phyloP scores from a whole-genome alignment of 1,140 invertebrate genomes.

The Batillaria attramentaria region DNA sequence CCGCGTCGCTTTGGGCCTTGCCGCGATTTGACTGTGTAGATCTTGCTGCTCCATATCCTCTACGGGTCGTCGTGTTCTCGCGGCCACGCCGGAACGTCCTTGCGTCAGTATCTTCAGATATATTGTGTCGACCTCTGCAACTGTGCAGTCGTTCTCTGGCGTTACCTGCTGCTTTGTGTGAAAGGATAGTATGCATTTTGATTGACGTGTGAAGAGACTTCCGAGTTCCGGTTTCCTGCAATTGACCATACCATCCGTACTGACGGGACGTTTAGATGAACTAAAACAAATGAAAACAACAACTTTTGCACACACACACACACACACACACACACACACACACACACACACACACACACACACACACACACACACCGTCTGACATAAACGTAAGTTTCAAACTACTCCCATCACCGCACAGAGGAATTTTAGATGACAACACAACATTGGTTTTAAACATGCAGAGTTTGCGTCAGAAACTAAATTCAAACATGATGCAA shows the following conservation, averaged over 20 bases:
- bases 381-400: background rate
- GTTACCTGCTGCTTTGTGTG: background rate
- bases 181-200: background rate
- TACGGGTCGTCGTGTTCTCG: too few species aligned
- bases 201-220: background rate
- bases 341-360: background rate
- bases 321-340: conserved; percentile 15
- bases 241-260: too few species aligned
- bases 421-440: background rate
- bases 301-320: background rate
- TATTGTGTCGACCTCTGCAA: background rate
- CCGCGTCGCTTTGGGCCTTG: too few species aligned
- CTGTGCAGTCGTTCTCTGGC: background rate
- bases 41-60: too few species aligned
- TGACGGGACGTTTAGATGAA: background rate
- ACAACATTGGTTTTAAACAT: background rate
- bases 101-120: too few species aligned
- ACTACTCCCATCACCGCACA: background rate
- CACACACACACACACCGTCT: background rate
- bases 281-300: background rate
- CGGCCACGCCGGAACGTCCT: too few species aligned
- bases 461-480: too few species aligned
- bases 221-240: too few species aligned
- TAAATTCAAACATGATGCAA: too few species aligned
- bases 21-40: too few species aligned